Base-by-base conservation (phyloP, 37 sponge, comb jelly and placozoan species). In the Beroe forskalii region DNA sequence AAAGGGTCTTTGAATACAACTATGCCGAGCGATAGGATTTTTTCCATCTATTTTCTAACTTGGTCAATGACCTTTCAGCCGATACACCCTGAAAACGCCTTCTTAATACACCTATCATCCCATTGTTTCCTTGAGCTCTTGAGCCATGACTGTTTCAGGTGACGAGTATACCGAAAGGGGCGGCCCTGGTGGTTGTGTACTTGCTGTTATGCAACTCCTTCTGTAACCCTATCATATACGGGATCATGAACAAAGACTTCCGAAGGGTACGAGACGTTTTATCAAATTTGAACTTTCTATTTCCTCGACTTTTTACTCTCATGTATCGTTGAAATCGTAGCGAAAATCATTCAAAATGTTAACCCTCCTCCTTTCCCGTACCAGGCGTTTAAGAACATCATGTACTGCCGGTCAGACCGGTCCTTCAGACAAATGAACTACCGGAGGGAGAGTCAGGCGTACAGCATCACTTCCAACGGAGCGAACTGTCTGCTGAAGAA, bases 221-320 rank as follows among this genome's bases (percentile, higher is more conserved):
- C 86, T 42, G 86, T 25, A 80, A 80, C 55, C 86, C 86, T 1
- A 80, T 80, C 24, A 80, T 80, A 6, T 80, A 80, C 40, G 86
- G 86, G 27, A 80, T 80, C 44, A 80, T 80, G 86, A 80, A 80
- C 86, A 80, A 80, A 48, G 86, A 80, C 0, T 80, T 80, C 55
- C 24, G 86, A 19, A 41, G 42, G 86, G 86, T 80, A 43, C 39
- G 48, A 80, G 12, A 23, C 40, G 8, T 32, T 72, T 25, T 14
- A 25, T 27, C 28, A 27, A 8, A 14, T 64, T 24, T n/a, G n/a
- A n/a, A n/a, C n/a, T n/a, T n/a, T n/a, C n/a, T n/a, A n/a, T n/a
- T n/a, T n/a, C n/a, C n/a, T n/a, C n/a, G n/a, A n/a, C n/a, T n/a
- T n/a, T n/a, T n/a, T n/a, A n/a, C n/a, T n/a, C n/a, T n/a, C n/a